Evolutionary conservation across 2,888 invertebrate genomes (phyloP).

Genomic region (Lumbricus terrestris): DNA sequence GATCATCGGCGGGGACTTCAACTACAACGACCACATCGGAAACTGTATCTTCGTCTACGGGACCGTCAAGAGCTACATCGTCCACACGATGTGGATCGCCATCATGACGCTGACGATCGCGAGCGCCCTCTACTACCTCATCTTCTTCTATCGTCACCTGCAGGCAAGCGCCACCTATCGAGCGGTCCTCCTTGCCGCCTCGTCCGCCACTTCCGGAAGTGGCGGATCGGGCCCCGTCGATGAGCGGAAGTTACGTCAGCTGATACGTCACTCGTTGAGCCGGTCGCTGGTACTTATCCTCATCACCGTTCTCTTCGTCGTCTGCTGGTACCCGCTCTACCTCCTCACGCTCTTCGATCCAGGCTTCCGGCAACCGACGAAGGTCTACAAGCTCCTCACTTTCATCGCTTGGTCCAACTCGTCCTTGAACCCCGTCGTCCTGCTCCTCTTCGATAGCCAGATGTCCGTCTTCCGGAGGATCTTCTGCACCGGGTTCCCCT

Average conservation of each 20-base stretch:
- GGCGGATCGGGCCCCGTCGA: slow-evolving; percentile 23
- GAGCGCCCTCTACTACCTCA: slow-evolving; percentile 78
- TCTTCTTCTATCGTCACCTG: slow-evolving; percentile 69
- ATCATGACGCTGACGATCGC: slow-evolving; percentile 82
- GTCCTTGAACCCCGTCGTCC: slow-evolving; percentile 53
- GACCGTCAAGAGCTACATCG: slow-evolving; percentile 83
- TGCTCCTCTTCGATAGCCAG: slow-evolving; percentile 41
- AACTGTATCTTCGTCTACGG: slow-evolving; percentile 81
- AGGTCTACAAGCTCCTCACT: slow-evolving; percentile 55
- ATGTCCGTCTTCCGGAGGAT: slow-evolving; percentile 6
- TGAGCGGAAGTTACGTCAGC: slow-evolving; percentile 27
- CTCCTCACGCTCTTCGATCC: slow-evolving; percentile 71
- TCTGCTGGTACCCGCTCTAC: slow-evolving; percentile 91
- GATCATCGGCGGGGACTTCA: slow-evolving; percentile 60
- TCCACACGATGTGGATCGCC: slow-evolving; percentile 85
- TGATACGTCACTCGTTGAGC: slow-evolving; percentile 28
- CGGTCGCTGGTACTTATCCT: slow-evolving; percentile 40
- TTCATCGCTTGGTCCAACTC: slow-evolving; percentile 57
- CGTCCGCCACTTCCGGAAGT: slow-evolving; percentile 15
- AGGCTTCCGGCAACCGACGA: slow-evolving; percentile 45
- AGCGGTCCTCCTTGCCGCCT: slow-evolving; percentile 25
- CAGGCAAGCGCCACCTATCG: slow-evolving; percentile 41
- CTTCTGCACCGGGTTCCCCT: neutral
- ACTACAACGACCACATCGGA: slow-evolving; percentile 61
- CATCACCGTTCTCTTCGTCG: slow-evolving; percentile 65